These are phyloP conservation scores for Geopemphigus sp. DNA, from an alignment of 1,140 invertebrate species.

Conservation along the genomic window DNA sequence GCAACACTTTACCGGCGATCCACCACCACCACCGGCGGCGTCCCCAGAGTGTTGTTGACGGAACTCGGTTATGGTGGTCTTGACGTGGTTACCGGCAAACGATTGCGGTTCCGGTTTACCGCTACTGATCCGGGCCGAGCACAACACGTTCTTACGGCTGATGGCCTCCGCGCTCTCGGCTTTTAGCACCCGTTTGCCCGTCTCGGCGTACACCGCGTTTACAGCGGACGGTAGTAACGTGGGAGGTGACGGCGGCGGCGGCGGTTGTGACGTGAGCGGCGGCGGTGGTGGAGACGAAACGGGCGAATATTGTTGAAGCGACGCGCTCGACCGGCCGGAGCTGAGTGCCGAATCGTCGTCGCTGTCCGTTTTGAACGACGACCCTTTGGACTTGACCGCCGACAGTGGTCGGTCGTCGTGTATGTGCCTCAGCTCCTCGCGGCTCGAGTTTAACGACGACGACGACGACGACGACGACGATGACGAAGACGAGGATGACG, in stretches of 20 bases:
- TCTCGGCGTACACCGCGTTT: slow-evolving; percentile 65
- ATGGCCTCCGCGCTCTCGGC: slow-evolving; percentile 75
- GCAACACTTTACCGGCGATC: not conserved
- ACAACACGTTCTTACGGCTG: slow-evolving; percentile 81
- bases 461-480: slow-evolving; percentile 52
- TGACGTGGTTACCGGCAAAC: slow-evolving; percentile 14
- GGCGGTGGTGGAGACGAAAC: slow-evolving; percentile 60
- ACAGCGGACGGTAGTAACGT: slow-evolving; percentile 65
- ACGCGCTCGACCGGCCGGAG: slow-evolving; percentile 71
- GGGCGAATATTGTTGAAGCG: slow-evolving; percentile 65
- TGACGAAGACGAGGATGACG: not conserved
- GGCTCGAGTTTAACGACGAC: slow-evolving; percentile 53
- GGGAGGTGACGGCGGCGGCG: slow-evolving; percentile 59
- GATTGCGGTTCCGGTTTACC: slow-evolving; percentile 57
- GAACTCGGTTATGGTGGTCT: slow-evolving; percentile 10
- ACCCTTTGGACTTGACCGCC: not conserved
- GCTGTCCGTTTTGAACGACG: slow-evolving; percentile 64
- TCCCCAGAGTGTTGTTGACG: not conserved
- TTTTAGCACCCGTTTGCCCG: slow-evolving; percentile 65
- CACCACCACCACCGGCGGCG: not conserved
- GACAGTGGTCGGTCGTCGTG: slow-evolving; percentile 11
- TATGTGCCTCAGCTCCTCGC: slow-evolving; percentile 52
- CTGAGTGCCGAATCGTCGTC: slow-evolving; percentile 85
- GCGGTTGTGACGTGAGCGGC: slow-evolving; percentile 53
- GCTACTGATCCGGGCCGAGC: slow-evolving; percentile 80